Evolutionary conservation across 2,888 invertebrate genomes (phyloP), one percentile per base, ranked within the genome.

Genomic region (Ophion slaviceki): DNA sequence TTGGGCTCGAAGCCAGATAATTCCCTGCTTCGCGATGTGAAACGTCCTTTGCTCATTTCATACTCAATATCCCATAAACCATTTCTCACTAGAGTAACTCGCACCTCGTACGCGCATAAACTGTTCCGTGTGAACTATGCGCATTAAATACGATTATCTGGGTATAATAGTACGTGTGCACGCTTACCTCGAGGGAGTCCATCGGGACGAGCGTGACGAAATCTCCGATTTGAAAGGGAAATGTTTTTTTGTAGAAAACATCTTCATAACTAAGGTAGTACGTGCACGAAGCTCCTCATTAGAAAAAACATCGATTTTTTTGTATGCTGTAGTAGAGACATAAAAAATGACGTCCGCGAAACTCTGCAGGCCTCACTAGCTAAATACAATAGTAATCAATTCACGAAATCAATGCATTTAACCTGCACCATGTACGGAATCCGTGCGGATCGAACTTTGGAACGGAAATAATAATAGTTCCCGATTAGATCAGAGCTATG

Each of bases 31-130:
- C 91, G 90, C 90, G 90, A 88, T 90, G 91, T 91, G 92, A 91
- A 91, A 92, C 92, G 92, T 91, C 92, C 92, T 92, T 91, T 92
- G 91, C 92, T 92, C 91, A 91, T 92, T 92, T 92, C 92, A 92
- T 92, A 92, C 91, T 89, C 91, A 91, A 92, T 92, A 92, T 92
- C 91, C 90, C 91, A 90, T 91, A 91, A 90, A 91, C 89, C 89
- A 88, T 87, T 90, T 90, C 90, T 89, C 90, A 89, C 88, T 77
- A 70, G 68, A 74, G 86, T 80, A 82, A 82, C 82, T 76, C 82
- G 80, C 86, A 77, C 66, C 59, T 74, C 74, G 82, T 75, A 68
- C 53, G 53, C 45, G 70, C 72, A 61, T 78, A 80, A 77, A 67
- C 77, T 67, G 57, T 59, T 24, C 77, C 20, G 59, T 36, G 67